Conservation (phyloP, 2,113 vertebrate species). For the Rattus norvegicus region DNA sequence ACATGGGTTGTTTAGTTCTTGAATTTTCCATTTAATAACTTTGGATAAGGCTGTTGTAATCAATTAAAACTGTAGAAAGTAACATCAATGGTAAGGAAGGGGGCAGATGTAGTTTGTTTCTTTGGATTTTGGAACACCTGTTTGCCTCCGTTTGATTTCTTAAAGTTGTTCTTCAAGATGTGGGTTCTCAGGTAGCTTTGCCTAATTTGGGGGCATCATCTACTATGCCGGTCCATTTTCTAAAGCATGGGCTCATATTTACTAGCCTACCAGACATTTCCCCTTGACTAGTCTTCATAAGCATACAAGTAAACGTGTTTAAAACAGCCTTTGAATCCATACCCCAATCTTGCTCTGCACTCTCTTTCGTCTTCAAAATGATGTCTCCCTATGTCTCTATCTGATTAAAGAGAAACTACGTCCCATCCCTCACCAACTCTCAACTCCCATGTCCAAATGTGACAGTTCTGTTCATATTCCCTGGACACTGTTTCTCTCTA, state of each 20-base stretch:
- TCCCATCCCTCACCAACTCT: background rate
- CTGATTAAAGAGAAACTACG: background rate
- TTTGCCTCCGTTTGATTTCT: background rate
- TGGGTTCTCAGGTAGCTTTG: background rate
- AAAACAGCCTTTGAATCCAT: background rate
- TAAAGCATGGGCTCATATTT: background rate
- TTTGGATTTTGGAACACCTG: constrained; percentile 28
- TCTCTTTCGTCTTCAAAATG: background rate
- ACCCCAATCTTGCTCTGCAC: background rate
- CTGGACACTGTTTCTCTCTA: background rate
- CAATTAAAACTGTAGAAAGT: background rate
- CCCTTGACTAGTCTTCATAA: background rate
- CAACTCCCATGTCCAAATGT: background rate
- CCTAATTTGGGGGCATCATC: background rate
- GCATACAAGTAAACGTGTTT: background rate
- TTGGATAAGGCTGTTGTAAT: background rate
- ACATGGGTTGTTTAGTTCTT: background rate
- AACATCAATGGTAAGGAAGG: background rate
- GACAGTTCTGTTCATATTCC: background rate
- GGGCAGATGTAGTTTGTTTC: background rate
- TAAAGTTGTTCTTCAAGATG: constrained; percentile 11
- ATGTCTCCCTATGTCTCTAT: background rate
- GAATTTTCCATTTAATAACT: background rate
- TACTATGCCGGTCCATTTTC: background rate
- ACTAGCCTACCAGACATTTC: constrained; percentile 6